Base-by-base conservation (phyloP, 2,113 vertebrate species). In the Puffinus mauretanicus region DNA sequence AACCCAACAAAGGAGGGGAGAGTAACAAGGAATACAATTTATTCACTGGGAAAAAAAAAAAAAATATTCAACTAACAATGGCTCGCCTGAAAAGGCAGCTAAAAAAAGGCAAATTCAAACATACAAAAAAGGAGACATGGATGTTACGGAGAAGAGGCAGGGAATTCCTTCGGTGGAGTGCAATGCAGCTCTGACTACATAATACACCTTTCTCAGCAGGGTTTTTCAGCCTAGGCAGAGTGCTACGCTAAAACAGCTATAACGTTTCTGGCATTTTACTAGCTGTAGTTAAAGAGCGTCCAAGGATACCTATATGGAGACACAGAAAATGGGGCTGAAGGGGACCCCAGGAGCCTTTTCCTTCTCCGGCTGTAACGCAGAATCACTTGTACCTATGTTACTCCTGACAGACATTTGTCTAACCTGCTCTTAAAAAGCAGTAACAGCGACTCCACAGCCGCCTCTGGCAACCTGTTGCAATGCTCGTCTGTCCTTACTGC, bases 21-120 rank as follows among this genome's bases (percentile, higher is more conserved):
- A 83, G 12, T 60, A 47, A 61, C 17, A 82, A 17, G n/a, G 36
- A 79, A 77, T 22, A 67, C 4, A 60, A 61, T 69, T 61, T 79
- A 32, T 69, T 38, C 30, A 49, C 22, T 52, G 21, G 7, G 36
- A 38, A 55, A 47, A 38, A 80, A 90, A 80, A 90, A 58, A n/a
- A 27, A 64, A 34, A 8, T 10, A 60, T 22, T 36, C 14, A 55
- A 51, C 16, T 34, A 90, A 52, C 13, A 90, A 83, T 42, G 30
- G 6, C 11, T 61, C 0, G 6, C 36, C 52, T 62, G 18, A 85
- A 92, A 79, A 92, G 36, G 1, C 72, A 88, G 57, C 24, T 89
- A 60, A 24, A 62, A 93, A 90, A 93, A 61, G 29, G 10, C 38
- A 92, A 88, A 94, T 67, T 93, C 64, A 88, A 83, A 77, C 52